Evolutionary conservation across 2,113 vertebrate genomes (phyloP).

Genomic region (Esox niger): DNA sequence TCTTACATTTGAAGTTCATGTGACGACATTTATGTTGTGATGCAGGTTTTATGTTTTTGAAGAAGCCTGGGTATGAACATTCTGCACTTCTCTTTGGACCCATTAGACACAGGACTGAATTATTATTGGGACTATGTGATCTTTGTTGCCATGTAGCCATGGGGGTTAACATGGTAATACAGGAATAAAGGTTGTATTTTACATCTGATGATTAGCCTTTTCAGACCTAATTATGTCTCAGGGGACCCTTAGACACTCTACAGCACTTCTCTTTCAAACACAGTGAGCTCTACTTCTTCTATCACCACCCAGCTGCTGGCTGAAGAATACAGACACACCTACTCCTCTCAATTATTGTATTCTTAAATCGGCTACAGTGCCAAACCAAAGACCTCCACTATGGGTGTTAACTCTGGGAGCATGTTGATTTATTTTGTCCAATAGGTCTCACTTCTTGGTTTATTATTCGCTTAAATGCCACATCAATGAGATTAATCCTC

Average conservation of each 20-base stretch:
- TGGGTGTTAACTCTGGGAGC: too few relatives aligned
- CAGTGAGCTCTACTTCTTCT: conserved; percentile 48
- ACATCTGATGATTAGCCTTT: conserved; percentile 76
- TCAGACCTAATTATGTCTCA: conserved; percentile 80
- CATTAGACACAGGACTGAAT: conserved; percentile 68
- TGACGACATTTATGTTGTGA: too few relatives aligned
- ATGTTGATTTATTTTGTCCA: too few relatives aligned
- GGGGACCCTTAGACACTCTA: conserved; percentile 64
- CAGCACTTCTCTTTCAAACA: conserved; percentile 40
- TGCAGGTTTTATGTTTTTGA: too few relatives aligned
- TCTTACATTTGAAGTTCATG: too few relatives aligned
- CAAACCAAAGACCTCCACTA: too few relatives aligned
- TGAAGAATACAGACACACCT: not conserved
- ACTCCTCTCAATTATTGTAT: not conserved
- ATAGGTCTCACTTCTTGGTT: too few relatives aligned
- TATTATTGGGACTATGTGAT: conserved; percentile 72
- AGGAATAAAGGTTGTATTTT: conserved; percentile 75
- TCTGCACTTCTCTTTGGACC: conserved; percentile 38
- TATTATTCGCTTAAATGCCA: too few relatives aligned
- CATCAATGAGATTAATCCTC: too few relatives aligned
- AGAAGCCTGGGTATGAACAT: conserved; percentile 3
- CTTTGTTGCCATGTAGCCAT: conserved; percentile 48
- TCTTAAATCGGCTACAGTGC: too few relatives aligned
- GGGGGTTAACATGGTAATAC: conserved; percentile 63
- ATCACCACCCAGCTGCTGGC: not conserved